Conservation (phyloP, 2,888 invertebrate genomes). For the Synanthedon myopaeformis region DNA sequence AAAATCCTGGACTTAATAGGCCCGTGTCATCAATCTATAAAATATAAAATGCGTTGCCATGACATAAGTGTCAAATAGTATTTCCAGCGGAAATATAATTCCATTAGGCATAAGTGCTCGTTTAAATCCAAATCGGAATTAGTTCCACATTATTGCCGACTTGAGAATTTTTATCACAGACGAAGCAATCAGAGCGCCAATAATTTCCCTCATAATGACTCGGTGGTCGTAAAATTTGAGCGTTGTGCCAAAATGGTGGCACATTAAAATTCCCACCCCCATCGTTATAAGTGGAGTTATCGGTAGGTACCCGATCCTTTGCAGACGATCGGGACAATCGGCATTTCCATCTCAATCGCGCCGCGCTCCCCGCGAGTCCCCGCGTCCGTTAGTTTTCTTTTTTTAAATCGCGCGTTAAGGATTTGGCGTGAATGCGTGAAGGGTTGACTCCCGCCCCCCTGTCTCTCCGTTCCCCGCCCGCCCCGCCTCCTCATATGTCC, state of each 20-base stretch:
- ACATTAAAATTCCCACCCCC: constrained; percentile 69
- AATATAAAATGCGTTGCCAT: not conserved
- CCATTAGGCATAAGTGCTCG: constrained; percentile 13
- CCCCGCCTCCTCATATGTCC: constrained; percentile 53
- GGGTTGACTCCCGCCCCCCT: constrained; percentile 41
- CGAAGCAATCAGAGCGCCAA: constrained; percentile 69
- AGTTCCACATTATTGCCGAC: constrained; percentile 69
- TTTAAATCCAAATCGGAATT: constrained; percentile 61
- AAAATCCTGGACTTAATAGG: too few relatives aligned
- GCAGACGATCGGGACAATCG: constrained; percentile 52
- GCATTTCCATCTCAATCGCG: constrained; percentile 63
- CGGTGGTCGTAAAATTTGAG: constrained; percentile 67
- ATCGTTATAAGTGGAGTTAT: constrained; percentile 68
- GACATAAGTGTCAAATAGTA: not conserved
- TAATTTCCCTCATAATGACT: constrained; percentile 71
- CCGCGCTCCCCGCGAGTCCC: constrained; percentile 21
- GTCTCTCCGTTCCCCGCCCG: constrained; percentile 11
- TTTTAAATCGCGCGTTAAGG: constrained; percentile 70
- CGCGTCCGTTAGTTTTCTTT: constrained; percentile 61
- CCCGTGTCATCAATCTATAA: too few relatives aligned
- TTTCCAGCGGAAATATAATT: not conserved
- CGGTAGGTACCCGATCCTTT: constrained; percentile 46
- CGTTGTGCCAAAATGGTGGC: constrained; percentile 70
- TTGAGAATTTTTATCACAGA: constrained; percentile 70
- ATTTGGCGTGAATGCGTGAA: constrained; percentile 65